These are phyloP conservation scores for Drosophila pachea DNA, from an alignment of 1,140 invertebrate genomes.

Conservation along the genomic window DNA sequence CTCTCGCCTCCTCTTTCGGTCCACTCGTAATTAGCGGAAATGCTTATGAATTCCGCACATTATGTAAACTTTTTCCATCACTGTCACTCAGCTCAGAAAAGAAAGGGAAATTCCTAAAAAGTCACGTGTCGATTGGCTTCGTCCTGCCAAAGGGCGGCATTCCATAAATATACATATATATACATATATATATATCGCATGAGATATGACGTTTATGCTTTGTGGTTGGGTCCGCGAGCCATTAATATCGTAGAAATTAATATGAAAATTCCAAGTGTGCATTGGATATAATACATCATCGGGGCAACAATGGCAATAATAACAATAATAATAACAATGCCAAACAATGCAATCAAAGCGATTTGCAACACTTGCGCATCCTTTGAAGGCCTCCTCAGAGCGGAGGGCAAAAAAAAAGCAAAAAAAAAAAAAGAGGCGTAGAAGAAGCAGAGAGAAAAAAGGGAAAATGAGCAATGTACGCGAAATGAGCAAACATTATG, in stretches of 20 bases:
- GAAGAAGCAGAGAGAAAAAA: background rate
- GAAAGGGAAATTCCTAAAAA: slow-evolving; percentile 1
- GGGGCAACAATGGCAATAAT: slow-evolving; percentile 47
- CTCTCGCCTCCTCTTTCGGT: too few species aligned
- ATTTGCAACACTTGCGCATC: slow-evolving; percentile 75
- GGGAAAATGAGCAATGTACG: slow-evolving; percentile 3
- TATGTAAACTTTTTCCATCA: too few species aligned
- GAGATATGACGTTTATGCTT: slow-evolving; percentile 56
- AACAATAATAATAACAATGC: slow-evolving; percentile 1
- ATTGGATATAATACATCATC: slow-evolving; percentile 70
- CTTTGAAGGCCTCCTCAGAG: slow-evolving; percentile 50
- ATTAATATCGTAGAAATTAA: slow-evolving; percentile 74
- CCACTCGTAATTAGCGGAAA: too few species aligned
- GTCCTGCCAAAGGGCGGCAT: background rate
- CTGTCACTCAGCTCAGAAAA: background rate
- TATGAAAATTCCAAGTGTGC: slow-evolving; percentile 77
- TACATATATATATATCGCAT: too few species aligned
- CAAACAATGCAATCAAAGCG: slow-evolving; percentile 75
- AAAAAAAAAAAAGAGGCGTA: slow-evolving; percentile 11
- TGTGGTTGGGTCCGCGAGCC: slow-evolving; percentile 36
- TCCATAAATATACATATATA: too few species aligned
- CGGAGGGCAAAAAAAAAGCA: slow-evolving; percentile 12
- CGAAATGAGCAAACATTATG: slow-evolving; percentile 70
- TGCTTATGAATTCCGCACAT: too few species aligned
- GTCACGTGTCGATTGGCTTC: slow-evolving; percentile 24